These are phyloP conservation scores for Amblyjoppa fuscipennis DNA, from an alignment of 2,888 invertebrate species.

Conservation along the genomic window DNA sequence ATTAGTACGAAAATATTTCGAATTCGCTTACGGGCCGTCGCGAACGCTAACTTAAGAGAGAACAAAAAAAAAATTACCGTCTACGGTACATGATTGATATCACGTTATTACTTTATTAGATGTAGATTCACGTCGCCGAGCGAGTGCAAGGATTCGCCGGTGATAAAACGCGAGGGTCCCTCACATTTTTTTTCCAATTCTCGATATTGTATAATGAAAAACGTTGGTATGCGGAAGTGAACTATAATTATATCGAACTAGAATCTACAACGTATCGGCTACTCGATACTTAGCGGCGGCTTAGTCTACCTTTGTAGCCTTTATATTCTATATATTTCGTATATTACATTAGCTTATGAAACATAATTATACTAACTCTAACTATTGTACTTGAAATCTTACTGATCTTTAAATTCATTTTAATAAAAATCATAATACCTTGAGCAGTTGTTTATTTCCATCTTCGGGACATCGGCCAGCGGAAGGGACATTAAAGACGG, in stretches of 20 bases:
- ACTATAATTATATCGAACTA: conserved; percentile 37
- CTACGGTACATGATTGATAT: conserved; percentile 35
- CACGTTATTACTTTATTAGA: conserved; percentile 42
- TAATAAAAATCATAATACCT: conserved; percentile 82
- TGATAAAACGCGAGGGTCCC: conserved; percentile 71
- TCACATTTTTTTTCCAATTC: conserved; percentile 72
- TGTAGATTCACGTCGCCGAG: not conserved
- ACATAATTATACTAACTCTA: conserved; percentile 69
- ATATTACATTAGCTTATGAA: conserved; percentile 77
- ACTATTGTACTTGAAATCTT: conserved; percentile 77
- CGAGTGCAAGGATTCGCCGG: conserved; percentile 1
- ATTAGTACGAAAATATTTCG: conserved; percentile 31
- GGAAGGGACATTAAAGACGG: not conserved
- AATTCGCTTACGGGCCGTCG: conserved; percentile 52
- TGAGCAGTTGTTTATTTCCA: conserved; percentile 37
- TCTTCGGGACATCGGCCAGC: not conserved
- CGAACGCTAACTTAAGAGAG: conserved; percentile 33
- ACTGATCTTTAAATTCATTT: conserved; percentile 81
- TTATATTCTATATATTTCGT: conserved; percentile 80
- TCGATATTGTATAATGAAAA: conserved; percentile 77
- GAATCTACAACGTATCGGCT: conserved; percentile 65
- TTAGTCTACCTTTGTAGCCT: conserved; percentile 78
- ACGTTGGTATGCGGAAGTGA: conserved; percentile 39
- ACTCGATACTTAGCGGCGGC: conserved; percentile 74
- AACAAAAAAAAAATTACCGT: conserved; percentile 16